These are phyloP conservation scores for Synergus japonicus DNA, from an alignment of 2,888 invertebrate genomes.

Conservation along the genomic window DNA sequence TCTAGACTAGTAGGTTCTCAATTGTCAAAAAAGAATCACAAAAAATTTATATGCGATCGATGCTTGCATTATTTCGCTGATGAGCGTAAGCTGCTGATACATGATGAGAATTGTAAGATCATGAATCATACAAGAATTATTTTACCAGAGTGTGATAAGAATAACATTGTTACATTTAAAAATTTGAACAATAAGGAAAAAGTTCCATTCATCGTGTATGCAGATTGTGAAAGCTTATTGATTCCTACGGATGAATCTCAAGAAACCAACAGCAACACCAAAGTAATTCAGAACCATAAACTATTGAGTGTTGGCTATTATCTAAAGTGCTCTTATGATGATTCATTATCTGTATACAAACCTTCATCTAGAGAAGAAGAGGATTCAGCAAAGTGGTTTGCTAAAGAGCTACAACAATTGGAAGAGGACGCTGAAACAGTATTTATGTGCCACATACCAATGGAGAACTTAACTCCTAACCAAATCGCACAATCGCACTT, in stretches of 20 bases:
- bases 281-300: too few relatives aligned
- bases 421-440: background rate
- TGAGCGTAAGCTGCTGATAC: too few relatives aligned
- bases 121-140: conserved; percentile 14
- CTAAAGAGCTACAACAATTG: background rate
- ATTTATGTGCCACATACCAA: background rate
- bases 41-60: conserved; percentile 34
- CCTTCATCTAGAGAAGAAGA: background rate
- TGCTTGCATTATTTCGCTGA: conserved; percentile 27
- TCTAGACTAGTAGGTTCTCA: too few relatives aligned
- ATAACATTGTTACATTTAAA: conserved; percentile 9
- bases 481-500: too few relatives aligned
- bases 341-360: too few relatives aligned
- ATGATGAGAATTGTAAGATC: background rate
- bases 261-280: too few relatives aligned
- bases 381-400: conserved; percentile 41
- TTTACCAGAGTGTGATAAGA: background rate
- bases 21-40: background rate
- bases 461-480: background rate
- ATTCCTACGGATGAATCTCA: too few relatives aligned
- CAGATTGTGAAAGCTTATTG: conserved; percentile 33
- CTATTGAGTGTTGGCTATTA: too few relatives aligned
- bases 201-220: background rate
- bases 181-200: background rate
- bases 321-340: too few relatives aligned